Conservation (phyloP, 2,888 invertebrate genomes). For the Laspeyria flexula region DNA sequence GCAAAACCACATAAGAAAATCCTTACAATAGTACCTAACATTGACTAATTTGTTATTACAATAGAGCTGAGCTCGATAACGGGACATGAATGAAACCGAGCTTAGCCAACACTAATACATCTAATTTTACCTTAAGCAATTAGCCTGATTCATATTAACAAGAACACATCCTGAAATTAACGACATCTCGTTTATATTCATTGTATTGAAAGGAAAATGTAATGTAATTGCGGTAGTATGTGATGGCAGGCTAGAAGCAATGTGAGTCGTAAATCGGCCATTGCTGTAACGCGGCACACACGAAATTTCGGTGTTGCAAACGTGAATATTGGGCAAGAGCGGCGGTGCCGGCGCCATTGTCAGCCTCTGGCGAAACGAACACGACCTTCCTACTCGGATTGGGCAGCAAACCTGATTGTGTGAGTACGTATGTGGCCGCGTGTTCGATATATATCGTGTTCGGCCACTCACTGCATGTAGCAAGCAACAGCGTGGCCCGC, state of each 20-base stretch:
- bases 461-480: constrained; percentile 35
- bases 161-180: constrained; percentile 27
- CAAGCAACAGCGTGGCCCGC: constrained; percentile 18
- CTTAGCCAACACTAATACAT: constrained; percentile 9
- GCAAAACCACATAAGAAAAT: constrained; percentile 44
- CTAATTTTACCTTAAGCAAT: constrained; percentile 36
- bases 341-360: constrained; percentile 77
- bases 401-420: constrained; percentile 77
- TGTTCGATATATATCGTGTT: constrained; percentile 44
- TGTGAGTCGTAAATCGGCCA: constrained; percentile 57
- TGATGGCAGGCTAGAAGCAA: constrained; percentile 32
- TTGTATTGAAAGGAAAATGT: constrained; percentile 21
- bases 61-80: constrained; percentile 28
- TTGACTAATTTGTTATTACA: constrained; percentile 49
- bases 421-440: constrained; percentile 57
- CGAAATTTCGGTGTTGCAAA: constrained; percentile 84
- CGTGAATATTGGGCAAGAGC: constrained; percentile 73
- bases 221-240: constrained; percentile 28
- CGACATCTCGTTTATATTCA: background rate
- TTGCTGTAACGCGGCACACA: constrained; percentile 78
- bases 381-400: constrained; percentile 81
- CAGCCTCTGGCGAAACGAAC: constrained; percentile 79
- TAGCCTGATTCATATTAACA: constrained; percentile 27
- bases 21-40: constrained; percentile 29
- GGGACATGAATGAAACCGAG: constrained; percentile 40